Conservation (phyloP, 1,140 invertebrate genomes). For the Apis florea region DNA sequence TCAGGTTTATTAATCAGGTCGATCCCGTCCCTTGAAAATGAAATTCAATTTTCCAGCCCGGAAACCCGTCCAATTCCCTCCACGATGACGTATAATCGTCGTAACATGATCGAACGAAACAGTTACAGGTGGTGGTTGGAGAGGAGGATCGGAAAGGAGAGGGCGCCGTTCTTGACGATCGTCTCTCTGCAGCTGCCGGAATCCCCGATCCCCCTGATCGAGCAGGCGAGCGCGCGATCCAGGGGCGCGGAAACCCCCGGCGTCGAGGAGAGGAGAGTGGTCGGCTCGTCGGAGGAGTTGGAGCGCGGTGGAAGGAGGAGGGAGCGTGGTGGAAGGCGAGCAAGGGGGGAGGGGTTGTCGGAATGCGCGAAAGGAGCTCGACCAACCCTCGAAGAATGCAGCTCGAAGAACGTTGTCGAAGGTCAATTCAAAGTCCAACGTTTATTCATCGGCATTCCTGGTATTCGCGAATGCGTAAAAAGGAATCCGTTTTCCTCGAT, state of each 20-base stretch:
- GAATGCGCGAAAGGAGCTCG: constrained; percentile 56
- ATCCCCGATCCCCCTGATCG: constrained; percentile 73
- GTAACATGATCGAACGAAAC: constrained; percentile 21
- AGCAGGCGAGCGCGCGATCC: constrained; percentile 67
- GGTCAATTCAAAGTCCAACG: constrained; percentile 57
- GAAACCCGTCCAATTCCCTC: background rate
- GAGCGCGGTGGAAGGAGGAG: constrained; percentile 37
- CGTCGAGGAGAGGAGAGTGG: too few relatives aligned
- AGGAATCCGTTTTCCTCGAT: constrained; percentile 15
- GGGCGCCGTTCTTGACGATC: constrained; percentile 72
- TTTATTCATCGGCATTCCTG: constrained; percentile 36
- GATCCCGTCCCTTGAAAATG: background rate
- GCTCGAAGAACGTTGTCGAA: constrained; percentile 65
- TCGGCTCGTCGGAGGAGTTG: background rate
- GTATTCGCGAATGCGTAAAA: constrained; percentile 36
- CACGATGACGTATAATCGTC: background rate
- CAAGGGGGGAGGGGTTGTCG: constrained; percentile 43
- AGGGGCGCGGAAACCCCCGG: constrained; percentile 39
- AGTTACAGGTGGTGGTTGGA: constrained; percentile 74
- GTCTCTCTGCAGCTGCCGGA: constrained; percentile 74
- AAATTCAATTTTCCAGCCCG: constrained; percentile 24
- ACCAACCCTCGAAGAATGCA: constrained; percentile 61
- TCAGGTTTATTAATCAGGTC: background rate
- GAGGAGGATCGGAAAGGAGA: constrained; percentile 66
- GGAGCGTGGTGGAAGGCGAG: constrained; percentile 45